These are phyloP conservation scores for Gymnorhina tibicen DNA, from an alignment of 2,113 vertebrate species.

Conservation along the genomic window DNA sequence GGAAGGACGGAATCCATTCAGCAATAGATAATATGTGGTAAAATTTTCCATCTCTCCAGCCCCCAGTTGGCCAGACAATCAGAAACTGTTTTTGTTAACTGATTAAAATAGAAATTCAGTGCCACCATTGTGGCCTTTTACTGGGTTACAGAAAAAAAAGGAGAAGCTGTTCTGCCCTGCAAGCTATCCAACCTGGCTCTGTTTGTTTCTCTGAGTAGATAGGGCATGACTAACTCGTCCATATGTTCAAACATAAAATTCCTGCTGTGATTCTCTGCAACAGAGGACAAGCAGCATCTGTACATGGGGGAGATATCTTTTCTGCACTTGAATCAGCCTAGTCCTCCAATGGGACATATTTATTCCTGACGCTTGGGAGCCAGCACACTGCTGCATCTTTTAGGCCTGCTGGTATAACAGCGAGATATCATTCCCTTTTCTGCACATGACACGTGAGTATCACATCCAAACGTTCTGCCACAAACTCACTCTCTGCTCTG, in stretches of 20 bases:
- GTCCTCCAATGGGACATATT: not conserved
- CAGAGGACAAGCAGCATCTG: conserved; percentile 48
- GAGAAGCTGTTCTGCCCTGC: conserved; percentile 22
- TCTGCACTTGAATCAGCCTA: not conserved
- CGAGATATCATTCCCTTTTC: not conserved
- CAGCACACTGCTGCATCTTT: not conserved
- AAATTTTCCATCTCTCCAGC: conserved; percentile 8
- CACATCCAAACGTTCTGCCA: not conserved
- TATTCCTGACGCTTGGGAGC: not conserved
- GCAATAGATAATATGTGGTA: not conserved
- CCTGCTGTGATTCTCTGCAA: conserved; percentile 48
- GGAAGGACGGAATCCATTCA: not conserved
- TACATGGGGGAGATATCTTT: not conserved
- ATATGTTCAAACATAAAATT: conserved; percentile 61
- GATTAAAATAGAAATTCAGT: conserved; percentile 37
- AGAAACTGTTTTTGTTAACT: not conserved
- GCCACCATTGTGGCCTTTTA: not conserved
- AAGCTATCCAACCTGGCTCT: conserved; percentile 49
- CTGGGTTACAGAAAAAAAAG: not conserved
- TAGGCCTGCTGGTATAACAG: not conserved
- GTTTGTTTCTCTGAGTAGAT: conserved; percentile 56
- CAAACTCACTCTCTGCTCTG: not conserved
- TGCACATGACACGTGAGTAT: not conserved
- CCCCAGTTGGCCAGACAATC: not conserved
- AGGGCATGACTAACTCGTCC: conserved; percentile 63